Percentiles rank a stretch among this genome's conserved stretches.
phyloP scores from a whole-genome alignment of 2,797 vertebrate species.

The Neosalanx taihuensis region DNA sequence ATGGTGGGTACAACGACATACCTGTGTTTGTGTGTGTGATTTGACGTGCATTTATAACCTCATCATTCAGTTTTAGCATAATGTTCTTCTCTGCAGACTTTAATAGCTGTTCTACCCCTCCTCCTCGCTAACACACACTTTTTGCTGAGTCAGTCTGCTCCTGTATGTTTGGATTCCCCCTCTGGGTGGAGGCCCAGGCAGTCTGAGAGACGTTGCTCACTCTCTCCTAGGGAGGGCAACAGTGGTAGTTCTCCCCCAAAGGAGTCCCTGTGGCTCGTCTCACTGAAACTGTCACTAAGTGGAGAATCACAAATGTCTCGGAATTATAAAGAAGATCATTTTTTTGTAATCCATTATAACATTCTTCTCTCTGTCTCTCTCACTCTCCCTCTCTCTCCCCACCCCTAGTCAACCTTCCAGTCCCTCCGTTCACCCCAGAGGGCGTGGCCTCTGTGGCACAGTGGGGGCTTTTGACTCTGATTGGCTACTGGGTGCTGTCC shows the following conservation, averaged over 20 bases:
- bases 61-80: too few species aligned
- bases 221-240: too few species aligned
- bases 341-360: neutral
- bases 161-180: too few species aligned
- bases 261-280: too few species aligned
- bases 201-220: too few species aligned
- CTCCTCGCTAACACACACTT: too few species aligned
- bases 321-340: neutral
- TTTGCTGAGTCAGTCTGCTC: too few species aligned
- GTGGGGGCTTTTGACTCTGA: slow-evolving; percentile 73
- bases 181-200: too few species aligned
- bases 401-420: slow-evolving; percentile 54
- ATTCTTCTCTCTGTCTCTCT: neutral
- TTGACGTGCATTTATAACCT: neutral
- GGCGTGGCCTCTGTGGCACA: slow-evolving; percentile 69
- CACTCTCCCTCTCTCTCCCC: slow-evolving; percentile 15
- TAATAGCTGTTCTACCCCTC: too few species aligned
- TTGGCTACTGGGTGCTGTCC: slow-evolving; percentile 72
- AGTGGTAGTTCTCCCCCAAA: too few species aligned
- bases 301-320: neutral
- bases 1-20: slow-evolving; percentile 62
- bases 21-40: neutral
- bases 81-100: too few species aligned
- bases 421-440: slow-evolving; percentile 74
- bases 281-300: too few species aligned